Conservation (phyloP, 2,888 invertebrate genomes). For the Onchidella celtica region DNA sequence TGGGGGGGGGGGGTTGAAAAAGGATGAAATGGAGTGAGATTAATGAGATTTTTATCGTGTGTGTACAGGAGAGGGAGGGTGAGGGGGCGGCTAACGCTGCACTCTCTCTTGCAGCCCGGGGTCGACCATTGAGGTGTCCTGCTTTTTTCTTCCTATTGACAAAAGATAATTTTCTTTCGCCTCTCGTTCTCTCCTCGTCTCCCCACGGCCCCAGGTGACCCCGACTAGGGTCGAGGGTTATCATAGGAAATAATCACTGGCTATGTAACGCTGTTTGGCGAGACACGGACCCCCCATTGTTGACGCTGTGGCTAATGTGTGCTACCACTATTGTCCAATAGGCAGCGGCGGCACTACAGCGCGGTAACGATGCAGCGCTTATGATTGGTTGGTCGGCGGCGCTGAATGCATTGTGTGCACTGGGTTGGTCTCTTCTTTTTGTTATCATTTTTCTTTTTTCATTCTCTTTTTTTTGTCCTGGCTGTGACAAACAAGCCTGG, state of each 20-base stretch:
- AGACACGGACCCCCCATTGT: slow-evolving; percentile 1
- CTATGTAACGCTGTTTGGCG: slow-evolving; percentile 15
- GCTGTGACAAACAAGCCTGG: too few relatives aligned
- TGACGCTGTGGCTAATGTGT: not conserved
- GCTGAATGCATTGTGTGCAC: not conserved
- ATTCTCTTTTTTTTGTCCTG: too few relatives aligned
- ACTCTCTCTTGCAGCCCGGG: not conserved
- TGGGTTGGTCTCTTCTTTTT: not conserved
- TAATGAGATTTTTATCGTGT: slow-evolving; percentile 21
- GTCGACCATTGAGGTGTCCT: not conserved
- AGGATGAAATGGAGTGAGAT: not conserved
- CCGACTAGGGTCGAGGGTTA: slow-evolving; percentile 20
- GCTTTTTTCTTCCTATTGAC: not conserved
- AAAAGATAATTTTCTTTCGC: slow-evolving; percentile 24
- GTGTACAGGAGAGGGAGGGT: too few relatives aligned
- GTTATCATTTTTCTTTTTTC: too few relatives aligned
- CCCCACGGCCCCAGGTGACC: slow-evolving; percentile 39
- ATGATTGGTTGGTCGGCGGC: slow-evolving; percentile 29
- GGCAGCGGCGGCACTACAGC: too few relatives aligned
- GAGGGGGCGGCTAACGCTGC: slow-evolving; percentile 7
- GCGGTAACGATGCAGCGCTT: not conserved
- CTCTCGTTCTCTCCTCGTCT: not conserved
- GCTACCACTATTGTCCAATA: not conserved
- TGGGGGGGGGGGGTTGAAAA: not conserved
- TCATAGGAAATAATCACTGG: slow-evolving; percentile 20